Percentiles rank a stretch among this genome's conserved stretches.
Evolutionary conservation across 2,888 invertebrate genomes (phyloP).

Genomic region (Osmoderma eremita): DNA sequence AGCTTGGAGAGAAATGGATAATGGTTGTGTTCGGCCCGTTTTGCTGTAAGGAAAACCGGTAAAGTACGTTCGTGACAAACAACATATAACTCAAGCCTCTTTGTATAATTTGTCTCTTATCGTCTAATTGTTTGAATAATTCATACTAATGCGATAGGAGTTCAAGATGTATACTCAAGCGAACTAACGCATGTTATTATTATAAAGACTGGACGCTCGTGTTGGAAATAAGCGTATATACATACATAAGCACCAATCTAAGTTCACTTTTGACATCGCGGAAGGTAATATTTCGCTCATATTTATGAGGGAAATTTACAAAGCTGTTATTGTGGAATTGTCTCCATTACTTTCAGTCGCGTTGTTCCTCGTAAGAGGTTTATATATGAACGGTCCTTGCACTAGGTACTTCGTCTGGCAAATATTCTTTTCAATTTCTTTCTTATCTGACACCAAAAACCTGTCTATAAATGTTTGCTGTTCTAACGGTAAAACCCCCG

Average conservation of each 20-base stretch:
- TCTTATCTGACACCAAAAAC: slow-evolving; percentile 11
- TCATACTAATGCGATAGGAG: slow-evolving; percentile 58
- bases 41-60: slow-evolving; percentile 51
- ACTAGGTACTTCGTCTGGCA: slow-evolving; percentile 6
- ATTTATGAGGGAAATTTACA: slow-evolving; percentile 37
- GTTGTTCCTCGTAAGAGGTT: slow-evolving; percentile 6
- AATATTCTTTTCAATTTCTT: slow-evolving; percentile 20
- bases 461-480: slow-evolving; percentile 25
- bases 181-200: slow-evolving; percentile 38
- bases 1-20: neutral
- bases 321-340: slow-evolving; percentile 33
- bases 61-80: slow-evolving; percentile 59
- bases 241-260: slow-evolving; percentile 36
- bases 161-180: slow-evolving; percentile 48
- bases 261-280: slow-evolving; percentile 34
- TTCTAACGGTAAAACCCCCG: slow-evolving; percentile 26
- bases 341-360: slow-evolving; percentile 26
- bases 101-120: slow-evolving; percentile 64
- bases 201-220: neutral
- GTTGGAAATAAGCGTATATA: slow-evolving; percentile 36
- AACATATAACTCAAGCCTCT: slow-evolving; percentile 60
- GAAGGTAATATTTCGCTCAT: slow-evolving; percentile 30
- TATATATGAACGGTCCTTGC: slow-evolving; percentile 3
- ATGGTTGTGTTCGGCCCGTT: neutral
- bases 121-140: slow-evolving; percentile 64